A percentile compares a stretch with the other conserved stretches of the same genome.
These are phyloP conservation scores for Thermophis baileyi DNA, from an alignment of 2,113 vertebrate genomes.

Conservation along the genomic window DNA sequence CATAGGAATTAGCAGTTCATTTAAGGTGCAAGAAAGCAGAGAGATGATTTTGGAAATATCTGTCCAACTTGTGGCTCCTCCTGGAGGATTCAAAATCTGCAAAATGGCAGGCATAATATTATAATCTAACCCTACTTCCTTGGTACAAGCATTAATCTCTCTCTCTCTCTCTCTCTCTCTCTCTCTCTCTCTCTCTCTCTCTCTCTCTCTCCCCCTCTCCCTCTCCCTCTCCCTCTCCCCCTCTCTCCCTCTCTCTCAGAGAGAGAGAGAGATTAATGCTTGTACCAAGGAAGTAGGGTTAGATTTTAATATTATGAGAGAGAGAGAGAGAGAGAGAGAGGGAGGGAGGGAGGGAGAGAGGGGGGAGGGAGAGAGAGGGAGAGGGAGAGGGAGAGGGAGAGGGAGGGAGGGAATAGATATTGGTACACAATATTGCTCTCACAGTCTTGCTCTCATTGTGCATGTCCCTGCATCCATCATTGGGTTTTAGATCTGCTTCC, in stretches of 20 bases:
- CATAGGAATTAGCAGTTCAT: neutral
- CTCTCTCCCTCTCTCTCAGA: too few species aligned
- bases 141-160: neutral
- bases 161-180: neutral
- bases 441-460: neutral
- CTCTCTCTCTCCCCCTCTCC: too few species aligned
- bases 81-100: neutral
- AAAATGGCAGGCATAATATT: neutral
- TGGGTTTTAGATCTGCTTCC: neutral
- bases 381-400: too few species aligned
- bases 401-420: neutral
- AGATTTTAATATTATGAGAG: too few species aligned
- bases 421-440: neutral
- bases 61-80: neutral
- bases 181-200: too few species aligned
- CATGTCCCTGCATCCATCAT: neutral
- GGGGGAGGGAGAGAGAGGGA: too few species aligned
- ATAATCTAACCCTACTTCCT: neutral
- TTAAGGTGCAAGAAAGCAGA: neutral
- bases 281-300: too few species aligned
- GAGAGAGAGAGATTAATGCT: too few species aligned
- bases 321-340: too few species aligned
- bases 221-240: too few species aligned
- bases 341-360: too few species aligned
- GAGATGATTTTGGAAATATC: neutral